phyloP scores from a whole-genome alignment of 2,797 vertebrate genomes.

The Cuniculus paca region DNA sequence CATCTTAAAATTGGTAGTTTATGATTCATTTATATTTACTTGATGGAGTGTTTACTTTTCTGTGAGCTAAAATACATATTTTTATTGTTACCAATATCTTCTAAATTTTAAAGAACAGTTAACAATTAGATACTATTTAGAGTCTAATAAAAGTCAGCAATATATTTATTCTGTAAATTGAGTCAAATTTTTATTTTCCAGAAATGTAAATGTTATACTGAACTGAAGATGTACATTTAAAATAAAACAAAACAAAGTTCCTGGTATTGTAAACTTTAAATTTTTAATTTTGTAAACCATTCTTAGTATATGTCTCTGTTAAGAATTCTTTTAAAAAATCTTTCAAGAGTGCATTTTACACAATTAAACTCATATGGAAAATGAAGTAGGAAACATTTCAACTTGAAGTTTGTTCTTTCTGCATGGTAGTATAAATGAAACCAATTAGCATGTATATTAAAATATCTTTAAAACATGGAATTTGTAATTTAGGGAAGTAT shows the following conservation, averaged over 20 bases:
- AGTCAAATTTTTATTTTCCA: conserved; percentile 40
- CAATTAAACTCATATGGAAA: neutral
- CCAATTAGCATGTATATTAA: neutral
- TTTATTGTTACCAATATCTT: conserved; percentile 20
- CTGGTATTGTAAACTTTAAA: neutral
- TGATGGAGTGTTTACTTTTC: neutral
- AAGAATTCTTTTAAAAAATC: neutral
- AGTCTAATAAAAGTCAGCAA: conserved; percentile 9
- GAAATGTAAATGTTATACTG: neutral
- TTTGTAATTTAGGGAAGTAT: neutral
- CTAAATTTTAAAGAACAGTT: conserved; percentile 30
- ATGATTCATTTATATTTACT: neutral
- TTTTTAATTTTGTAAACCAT: conserved; percentile 35
- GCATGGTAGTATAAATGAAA: neutral
- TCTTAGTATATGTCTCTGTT: neutral
- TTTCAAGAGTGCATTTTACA: neutral
- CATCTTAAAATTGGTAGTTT: conserved; percentile 27
- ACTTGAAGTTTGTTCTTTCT: neutral
- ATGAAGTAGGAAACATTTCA: neutral
- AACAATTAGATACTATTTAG: neutral
- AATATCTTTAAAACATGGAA: neutral
- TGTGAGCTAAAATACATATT: neutral
- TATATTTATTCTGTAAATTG: conserved; percentile 2
- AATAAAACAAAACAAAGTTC: neutral
- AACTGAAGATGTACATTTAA: neutral